These are phyloP conservation scores for Oceanites oceanicus DNA, from an alignment of 2,113 vertebrate species.

Conservation along the genomic window DNA sequence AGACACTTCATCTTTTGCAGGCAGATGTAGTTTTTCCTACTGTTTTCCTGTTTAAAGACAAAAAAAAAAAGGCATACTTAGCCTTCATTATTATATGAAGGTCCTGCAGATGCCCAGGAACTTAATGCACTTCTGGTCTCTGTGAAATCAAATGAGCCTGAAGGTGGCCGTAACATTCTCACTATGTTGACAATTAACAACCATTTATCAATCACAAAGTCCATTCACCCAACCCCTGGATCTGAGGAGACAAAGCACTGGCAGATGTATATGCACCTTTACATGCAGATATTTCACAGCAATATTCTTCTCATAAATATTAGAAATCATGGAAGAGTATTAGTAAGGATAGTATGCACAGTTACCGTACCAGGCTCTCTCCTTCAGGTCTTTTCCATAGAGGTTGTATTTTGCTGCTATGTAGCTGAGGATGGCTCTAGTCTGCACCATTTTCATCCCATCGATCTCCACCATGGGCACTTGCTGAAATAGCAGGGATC, in stretches of 20 bases:
- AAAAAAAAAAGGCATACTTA: neutral
- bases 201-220: neutral
- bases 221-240: neutral
- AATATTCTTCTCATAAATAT: neutral
- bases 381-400: slow-evolving; percentile 84
- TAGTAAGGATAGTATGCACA: neutral
- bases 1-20: neutral
- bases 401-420: slow-evolving; percentile 87
- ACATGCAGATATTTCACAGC: neutral
- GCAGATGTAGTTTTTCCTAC: neutral
- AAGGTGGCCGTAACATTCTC: neutral
- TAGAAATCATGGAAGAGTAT: neutral
- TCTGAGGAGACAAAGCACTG: neutral
- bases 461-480: slow-evolving; percentile 91
- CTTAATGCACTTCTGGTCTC: neutral
- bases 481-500: slow-evolving; percentile 84
- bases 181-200: neutral
- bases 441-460: slow-evolving; percentile 87
- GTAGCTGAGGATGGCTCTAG: slow-evolving; percentile 86
- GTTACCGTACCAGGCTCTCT: slow-evolving; percentile 76
- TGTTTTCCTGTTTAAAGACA: neutral
- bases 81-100: neutral
- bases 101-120: neutral
- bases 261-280: neutral
- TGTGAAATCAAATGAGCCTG: neutral